Conservation (phyloP, 2,797 vertebrate species). For the Numenius phaeopus region DNA sequence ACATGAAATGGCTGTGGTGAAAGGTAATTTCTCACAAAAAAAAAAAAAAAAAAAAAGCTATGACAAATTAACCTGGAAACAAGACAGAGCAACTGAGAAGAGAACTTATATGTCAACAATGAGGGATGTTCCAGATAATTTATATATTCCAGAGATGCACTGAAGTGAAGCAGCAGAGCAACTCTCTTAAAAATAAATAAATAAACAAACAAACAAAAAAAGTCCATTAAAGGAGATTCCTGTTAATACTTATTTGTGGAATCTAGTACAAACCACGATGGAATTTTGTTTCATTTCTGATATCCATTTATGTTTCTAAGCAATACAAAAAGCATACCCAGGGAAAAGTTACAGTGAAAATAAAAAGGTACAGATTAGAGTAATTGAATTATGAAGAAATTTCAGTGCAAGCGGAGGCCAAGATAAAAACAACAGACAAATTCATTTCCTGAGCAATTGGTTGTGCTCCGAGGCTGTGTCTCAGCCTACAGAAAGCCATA, state of each 20-base stretch:
- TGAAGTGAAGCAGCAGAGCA: background rate
- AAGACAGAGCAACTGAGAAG: background rate
- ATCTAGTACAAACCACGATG: background rate
- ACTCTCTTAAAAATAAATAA: background rate
- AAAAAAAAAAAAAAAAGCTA: background rate
- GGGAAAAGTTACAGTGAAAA: constrained; percentile 20
- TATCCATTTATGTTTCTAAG: background rate
- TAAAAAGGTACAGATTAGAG: background rate
- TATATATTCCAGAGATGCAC: background rate
- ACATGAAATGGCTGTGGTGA: background rate
- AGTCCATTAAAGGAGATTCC: background rate
- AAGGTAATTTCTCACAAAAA: background rate
- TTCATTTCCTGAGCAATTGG: background rate
- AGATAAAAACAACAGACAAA: background rate
- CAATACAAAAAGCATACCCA: background rate
- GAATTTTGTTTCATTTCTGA: background rate
- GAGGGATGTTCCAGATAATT: background rate
- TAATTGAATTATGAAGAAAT: background rate
- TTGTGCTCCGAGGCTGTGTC: background rate
- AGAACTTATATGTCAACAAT: rapidly evolving
- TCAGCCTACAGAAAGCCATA: background rate
- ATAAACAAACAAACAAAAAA: background rate
- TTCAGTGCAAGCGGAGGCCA: background rate
- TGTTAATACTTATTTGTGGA: background rate
- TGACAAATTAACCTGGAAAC: background rate